Evolutionary conservation across 35 echinoderm and acorn worm genomes (phyloP).

Genomic region (Lytechinus pictus): DNA sequence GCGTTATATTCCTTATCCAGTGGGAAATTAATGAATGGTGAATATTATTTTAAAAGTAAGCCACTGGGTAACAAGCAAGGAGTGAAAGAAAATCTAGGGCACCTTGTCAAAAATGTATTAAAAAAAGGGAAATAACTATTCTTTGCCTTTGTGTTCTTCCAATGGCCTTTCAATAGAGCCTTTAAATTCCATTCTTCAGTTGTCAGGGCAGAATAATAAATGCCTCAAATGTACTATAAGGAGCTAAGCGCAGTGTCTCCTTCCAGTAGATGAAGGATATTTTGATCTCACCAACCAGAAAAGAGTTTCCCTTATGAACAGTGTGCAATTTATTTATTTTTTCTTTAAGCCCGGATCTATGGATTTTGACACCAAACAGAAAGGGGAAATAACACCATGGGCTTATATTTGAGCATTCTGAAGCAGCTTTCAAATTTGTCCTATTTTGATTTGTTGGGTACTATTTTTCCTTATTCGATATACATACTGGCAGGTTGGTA

Average conservation of each 20-base stretch:
- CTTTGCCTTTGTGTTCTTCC: slow-evolving; percentile 1
- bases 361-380: not conserved
- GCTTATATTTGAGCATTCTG: not conserved
- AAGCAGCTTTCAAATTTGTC: not conserved
- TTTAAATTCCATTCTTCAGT: not conserved
- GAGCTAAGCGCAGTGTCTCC: not conserved
- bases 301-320: not conserved
- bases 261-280: not conserved
- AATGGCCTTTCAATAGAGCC: not conserved
- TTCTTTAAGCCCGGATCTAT: not conserved
- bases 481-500: not conserved
- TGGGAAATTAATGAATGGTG: not conserved
- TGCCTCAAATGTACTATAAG: not conserved
- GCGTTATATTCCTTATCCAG: no score
- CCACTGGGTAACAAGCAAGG: not conserved
- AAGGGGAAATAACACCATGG: not conserved
- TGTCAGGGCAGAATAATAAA: slow-evolving; percentile 4
- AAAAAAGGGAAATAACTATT: not conserved
- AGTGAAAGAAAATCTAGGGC: not conserved
- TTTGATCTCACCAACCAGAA: not conserved
- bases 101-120: not conserved
- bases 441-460: not conserved
- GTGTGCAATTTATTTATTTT: not conserved
- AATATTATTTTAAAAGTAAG: not conserved
- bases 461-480: not conserved